phyloP scores from a whole-genome alignment of 2,888 invertebrate species.

The Ariolimax columbianus region DNA sequence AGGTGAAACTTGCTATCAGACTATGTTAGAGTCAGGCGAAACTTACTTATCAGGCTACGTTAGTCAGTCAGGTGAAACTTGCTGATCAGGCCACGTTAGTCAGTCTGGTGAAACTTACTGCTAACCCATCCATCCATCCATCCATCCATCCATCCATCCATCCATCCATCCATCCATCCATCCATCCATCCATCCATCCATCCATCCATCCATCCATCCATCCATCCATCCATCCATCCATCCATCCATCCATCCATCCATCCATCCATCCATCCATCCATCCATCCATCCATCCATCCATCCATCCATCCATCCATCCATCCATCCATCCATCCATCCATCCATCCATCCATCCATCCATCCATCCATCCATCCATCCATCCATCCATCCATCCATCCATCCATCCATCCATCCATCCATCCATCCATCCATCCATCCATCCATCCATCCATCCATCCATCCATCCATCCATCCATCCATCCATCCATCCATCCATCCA shows the following conservation, averaged over 20 bases:
- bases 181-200: not conserved
- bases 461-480: not conserved
- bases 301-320: not conserved
- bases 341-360: not conserved
- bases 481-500: not conserved
- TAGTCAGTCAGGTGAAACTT: too few species aligned
- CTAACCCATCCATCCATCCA: not conserved
- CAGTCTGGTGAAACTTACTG: too few species aligned
- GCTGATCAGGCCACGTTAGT: too few species aligned
- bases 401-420: not conserved
- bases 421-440: not conserved
- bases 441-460: not conserved
- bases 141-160: not conserved
- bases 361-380: not conserved
- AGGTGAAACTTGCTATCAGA: too few species aligned
- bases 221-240: not conserved
- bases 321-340: not conserved
- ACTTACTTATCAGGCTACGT: too few species aligned
- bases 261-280: not conserved
- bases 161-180: not conserved
- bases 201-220: not conserved
- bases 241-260: too few species aligned
- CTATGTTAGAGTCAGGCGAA: too few species aligned
- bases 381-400: not conserved
- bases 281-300: not conserved